Evolutionary conservation across 2,888 invertebrate genomes (phyloP), one percentile per base, ranked within the genome.

Genomic region (Taphrorychus bicolor): DNA sequence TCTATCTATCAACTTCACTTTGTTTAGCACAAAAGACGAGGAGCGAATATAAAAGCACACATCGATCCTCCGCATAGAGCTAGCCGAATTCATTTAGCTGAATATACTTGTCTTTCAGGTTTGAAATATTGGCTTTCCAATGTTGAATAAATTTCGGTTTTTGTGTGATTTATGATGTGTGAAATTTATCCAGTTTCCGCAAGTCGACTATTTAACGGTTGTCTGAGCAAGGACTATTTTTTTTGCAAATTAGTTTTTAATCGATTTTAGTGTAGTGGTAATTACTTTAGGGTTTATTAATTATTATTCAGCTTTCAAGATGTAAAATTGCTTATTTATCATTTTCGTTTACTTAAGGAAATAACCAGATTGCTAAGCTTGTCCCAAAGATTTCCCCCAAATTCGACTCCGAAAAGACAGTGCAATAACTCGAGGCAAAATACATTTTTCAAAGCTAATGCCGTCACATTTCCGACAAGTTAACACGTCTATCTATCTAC

Each of bases 1-100:
- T 72, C 73, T 73, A 77, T 77, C 74, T 70, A 77, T 77, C 77
- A 77, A 72, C 74, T 71, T 75, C 74, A 73, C 73, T 71, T 69
- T 68, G 41, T 58, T 70, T 68, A 64, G 69, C 69, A 49, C 58
- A 72, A 70, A 68, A 60, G 67, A 71, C 40, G 52, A 40, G 69
- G 68, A 66, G 68, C 56, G 65, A 68, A 62, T 67, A 62, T 69
- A 67, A 61, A 66, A 66, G 57, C 53, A 49, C 32, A 45, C 62
- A 59, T 61, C 52, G 61, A 53, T 59, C 54, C 14, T 9, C 24
- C 17, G 24, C n/a, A 17, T 51, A 40, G 49, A 49, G 59, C 48
- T 51, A 32, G 59, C 16, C 57, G 18, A 14, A 59, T 59, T 59
- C 59, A 49, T 59, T 59, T 59, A 24, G 32, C 18, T 16, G 52